Evolutionary conservation across 2,113 vertebrate genomes (phyloP).

Genomic region (Capricornis sumatraensis): DNA sequence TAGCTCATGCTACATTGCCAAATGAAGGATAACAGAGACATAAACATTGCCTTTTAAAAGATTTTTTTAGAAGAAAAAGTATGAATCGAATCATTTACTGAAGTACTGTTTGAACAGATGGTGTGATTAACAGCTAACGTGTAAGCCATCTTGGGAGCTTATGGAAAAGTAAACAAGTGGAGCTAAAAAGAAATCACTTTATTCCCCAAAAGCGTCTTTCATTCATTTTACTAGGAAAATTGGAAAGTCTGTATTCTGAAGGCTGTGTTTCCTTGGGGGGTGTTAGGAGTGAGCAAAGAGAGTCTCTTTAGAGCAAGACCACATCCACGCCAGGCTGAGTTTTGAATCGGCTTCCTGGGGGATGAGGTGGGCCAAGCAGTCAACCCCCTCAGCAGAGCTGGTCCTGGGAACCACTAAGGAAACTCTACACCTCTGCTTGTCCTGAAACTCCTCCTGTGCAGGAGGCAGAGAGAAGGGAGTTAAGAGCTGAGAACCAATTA

Average conservation of each 20-base stretch:
- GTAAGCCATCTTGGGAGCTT: conserved; percentile 84
- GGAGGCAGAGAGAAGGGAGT: background rate
- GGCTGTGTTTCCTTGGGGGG: conserved; percentile 23
- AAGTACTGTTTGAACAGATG: conserved; percentile 83
- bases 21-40: conserved; percentile 83
- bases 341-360: background rate
- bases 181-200: conserved; percentile 77
- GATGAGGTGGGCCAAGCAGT: background rate
- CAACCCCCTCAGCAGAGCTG: background rate
- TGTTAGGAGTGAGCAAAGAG: background rate
- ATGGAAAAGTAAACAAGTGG: conserved; percentile 82
- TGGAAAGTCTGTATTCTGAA: conserved; percentile 64
- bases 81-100: conserved; percentile 81
- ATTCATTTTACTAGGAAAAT: conserved; percentile 77
- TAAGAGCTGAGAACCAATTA: background rate
- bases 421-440: background rate
- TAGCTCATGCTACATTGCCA: conserved; percentile 80
- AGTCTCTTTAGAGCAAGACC: background rate
- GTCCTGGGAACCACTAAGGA: background rate
- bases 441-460: background rate
- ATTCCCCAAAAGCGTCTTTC: conserved; percentile 78
- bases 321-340: background rate
- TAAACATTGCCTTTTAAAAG: conserved; percentile 83
- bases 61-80: conserved; percentile 79
- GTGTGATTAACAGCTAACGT: conserved; percentile 85